Percentiles rank a stretch among this genome's conserved stretches.
These are phyloP conservation scores for Pheosia tremula DNA, from an alignment of 2,888 invertebrate species.

Conservation along the genomic window DNA sequence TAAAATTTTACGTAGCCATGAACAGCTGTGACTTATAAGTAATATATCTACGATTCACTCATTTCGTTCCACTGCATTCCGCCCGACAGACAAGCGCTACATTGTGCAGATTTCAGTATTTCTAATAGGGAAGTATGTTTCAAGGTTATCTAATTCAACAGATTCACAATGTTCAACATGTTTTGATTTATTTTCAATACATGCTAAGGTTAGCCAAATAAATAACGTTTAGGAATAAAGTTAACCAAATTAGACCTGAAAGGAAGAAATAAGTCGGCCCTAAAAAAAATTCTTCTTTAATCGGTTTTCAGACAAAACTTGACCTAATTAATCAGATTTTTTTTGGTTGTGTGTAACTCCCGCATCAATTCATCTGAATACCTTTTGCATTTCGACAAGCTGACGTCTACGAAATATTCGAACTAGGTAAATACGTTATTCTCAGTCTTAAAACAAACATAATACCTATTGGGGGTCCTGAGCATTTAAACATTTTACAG, in stretches of 20 bases:
- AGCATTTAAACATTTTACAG: no score
- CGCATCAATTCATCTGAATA: background rate
- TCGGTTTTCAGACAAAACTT: no score
- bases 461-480: background rate
- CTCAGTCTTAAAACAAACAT: background rate
- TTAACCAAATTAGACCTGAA: no score
- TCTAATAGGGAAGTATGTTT: background rate
- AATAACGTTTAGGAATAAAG: no score
- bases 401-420: background rate
- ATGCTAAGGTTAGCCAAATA: no score
- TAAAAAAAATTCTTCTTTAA: no score
- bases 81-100: conserved; percentile 6
- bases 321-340: no score
- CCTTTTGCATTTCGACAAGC: background rate
- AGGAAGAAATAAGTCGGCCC: no score
- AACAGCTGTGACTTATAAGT: conserved; percentile 18
- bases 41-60: conserved; percentile 18
- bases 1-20: background rate
- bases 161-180: background rate
- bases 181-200: background rate
- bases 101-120: conserved; percentile 13
- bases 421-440: background rate
- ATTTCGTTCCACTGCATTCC: conserved; percentile 29
- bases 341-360: background rate
- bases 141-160: background rate